phyloP scores from a whole-genome alignment of 2,888 invertebrate genomes.

The Tenthredo amoena region DNA sequence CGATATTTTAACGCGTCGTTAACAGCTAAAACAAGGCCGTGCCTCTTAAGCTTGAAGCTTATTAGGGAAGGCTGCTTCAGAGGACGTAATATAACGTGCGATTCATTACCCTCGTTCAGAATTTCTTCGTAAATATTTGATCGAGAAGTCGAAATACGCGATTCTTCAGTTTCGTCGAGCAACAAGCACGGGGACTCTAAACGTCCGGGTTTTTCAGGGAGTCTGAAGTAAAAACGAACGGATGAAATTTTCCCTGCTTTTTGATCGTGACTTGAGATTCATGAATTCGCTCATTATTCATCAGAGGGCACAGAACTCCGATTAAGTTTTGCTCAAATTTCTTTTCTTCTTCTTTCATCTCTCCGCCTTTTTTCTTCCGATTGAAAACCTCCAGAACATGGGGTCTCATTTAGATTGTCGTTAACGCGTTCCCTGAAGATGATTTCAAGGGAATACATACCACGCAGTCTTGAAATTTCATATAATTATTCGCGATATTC shows the following conservation, averaged over 20 bases:
- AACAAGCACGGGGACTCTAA: neutral
- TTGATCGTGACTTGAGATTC: conserved; percentile 8
- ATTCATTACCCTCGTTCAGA: conserved; percentile 1
- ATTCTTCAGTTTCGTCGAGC: neutral
- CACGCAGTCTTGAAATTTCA: neutral
- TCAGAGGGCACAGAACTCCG: neutral
- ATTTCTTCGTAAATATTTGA: conserved; percentile 35
- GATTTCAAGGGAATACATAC: neutral
- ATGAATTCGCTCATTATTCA: conserved; percentile 16
- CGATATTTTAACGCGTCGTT: conserved; percentile 11
- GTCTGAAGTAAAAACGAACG: neutral
- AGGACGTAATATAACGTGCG: conserved; percentile 25
- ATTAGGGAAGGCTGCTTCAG: neutral
- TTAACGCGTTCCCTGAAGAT: neutral
- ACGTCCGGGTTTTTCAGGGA: neutral
- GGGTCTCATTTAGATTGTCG: neutral
- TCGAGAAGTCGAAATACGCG: neutral
- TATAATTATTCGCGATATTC: neutral
- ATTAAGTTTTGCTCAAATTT: neutral
- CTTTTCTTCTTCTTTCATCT: too few species aligned
- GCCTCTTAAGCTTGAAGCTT: neutral
- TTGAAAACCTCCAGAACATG: neutral
- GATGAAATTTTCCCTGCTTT: neutral
- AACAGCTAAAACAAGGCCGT: neutral
- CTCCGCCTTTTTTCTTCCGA: neutral